Evolutionary conservation across 92 coral and sea anemone genomes (phyloP).

Genomic region (Parazoanthus darwini): DNA sequence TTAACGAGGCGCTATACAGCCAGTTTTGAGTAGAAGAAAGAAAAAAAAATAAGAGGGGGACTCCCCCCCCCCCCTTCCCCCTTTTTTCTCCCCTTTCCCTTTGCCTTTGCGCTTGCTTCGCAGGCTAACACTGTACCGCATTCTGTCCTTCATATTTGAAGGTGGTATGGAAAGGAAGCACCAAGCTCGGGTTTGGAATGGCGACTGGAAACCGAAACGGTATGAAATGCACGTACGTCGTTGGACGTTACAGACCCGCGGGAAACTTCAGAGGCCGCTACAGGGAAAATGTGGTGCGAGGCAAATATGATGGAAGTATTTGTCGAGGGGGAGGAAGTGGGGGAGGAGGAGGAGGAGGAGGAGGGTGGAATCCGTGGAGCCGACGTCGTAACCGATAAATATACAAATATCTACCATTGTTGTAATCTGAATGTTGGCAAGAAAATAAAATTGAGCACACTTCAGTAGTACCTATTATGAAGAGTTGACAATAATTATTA

Average conservation of each 20-base stretch:
- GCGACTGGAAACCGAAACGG: conserved; percentile 57
- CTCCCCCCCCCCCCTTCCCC: too few species aligned
- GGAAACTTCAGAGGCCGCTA: conserved; percentile 63
- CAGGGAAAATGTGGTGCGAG: conserved; percentile 65
- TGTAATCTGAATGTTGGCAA: not conserved
- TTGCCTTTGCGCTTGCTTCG: too few species aligned
- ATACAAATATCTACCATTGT: too few species aligned
- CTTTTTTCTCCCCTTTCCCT: too few species aligned
- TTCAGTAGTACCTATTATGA: too few species aligned
- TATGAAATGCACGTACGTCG: conserved; percentile 76
- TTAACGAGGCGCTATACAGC: too few species aligned
- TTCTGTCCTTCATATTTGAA: not conserved
- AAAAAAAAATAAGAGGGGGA: too few species aligned
- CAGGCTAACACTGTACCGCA: too few species aligned
- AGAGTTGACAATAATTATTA: too few species aligned
- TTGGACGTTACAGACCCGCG: conserved; percentile 80
- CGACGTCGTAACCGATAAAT: not conserved
- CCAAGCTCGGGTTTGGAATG: conserved; percentile 74
- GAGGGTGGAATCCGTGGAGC: not conserved
- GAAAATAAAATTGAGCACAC: conserved; percentile 5
- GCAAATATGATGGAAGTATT: conserved; percentile 58
- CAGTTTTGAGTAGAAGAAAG: too few species aligned
- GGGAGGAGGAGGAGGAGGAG: conserved; percentile 9
- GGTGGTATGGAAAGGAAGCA: conserved; percentile 83
- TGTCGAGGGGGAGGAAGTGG: conserved; percentile 20